phyloP scores from a whole-genome alignment of 2,797 vertebrate species.

The Vireo griseus region DNA sequence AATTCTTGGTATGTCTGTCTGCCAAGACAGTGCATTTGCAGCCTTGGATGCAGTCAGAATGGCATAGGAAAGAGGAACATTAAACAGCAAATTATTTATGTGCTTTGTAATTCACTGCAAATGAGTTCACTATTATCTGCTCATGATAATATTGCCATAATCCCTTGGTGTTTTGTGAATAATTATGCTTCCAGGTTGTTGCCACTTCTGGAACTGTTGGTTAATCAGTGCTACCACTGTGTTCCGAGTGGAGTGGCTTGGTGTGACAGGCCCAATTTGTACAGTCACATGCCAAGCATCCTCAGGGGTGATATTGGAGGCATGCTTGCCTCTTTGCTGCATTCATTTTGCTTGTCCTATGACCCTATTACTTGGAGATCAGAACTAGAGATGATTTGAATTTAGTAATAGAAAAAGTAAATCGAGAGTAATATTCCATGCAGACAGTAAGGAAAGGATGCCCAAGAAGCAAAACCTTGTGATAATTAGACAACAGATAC shows the following conservation, averaged over 20 bases:
- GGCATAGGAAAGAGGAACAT: background rate
- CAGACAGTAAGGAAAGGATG: background rate
- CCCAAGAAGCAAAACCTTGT: background rate
- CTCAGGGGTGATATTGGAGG: background rate
- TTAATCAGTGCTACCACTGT: background rate
- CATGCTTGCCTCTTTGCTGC: background rate
- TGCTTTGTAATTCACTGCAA: background rate
- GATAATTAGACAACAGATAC: background rate
- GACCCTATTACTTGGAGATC: background rate
- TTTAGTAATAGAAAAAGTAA: background rate
- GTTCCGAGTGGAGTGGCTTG: background rate
- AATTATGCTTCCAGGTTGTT: background rate
- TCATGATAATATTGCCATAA: background rate
- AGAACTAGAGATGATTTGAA: background rate
- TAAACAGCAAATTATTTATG: slow-evolving; percentile 2
- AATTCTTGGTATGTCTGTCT: slow-evolving; percentile 29
- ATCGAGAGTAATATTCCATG: background rate
- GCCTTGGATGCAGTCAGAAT: background rate
- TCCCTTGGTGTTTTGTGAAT: background rate
- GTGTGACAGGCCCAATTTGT: background rate
- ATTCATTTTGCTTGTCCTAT: background rate
- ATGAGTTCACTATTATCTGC: background rate
- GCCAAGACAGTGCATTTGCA: background rate
- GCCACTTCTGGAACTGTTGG: background rate
- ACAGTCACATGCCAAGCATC: background rate